Evolutionary conservation across 1,140 invertebrate genomes (phyloP).

Genomic region (Melanaphis sacchari): DNA sequence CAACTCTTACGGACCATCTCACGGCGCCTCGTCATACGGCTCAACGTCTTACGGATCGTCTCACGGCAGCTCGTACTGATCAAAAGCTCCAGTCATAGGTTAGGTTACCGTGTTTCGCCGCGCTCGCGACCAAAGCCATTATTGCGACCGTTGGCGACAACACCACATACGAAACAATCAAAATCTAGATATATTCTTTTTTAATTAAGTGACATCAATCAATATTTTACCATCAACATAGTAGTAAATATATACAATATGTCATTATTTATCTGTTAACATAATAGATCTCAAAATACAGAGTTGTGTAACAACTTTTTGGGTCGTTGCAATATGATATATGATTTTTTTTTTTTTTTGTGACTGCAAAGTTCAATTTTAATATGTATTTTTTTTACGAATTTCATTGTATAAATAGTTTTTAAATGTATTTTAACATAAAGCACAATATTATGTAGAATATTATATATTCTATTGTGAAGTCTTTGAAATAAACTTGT

Average conservation of each 20-base stretch:
- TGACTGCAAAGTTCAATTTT: constrained; percentile 4
- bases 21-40: not conserved
- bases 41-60: not conserved
- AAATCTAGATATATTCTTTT: constrained; percentile 29
- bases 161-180: not conserved
- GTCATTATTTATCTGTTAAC: constrained; percentile 18
- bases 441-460: not conserved
- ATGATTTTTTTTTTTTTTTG: not conserved
- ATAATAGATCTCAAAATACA: constrained; percentile 25
- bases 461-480: not conserved
- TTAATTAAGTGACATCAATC: not conserved
- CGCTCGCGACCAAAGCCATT: not conserved
- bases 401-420: constrained; percentile 21
- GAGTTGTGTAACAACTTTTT: constrained; percentile 28
- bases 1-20: no score
- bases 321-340: constrained; percentile 30
- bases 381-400: constrained; percentile 20
- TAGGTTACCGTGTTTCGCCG: not conserved
- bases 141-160: not conserved
- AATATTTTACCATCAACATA: not conserved
- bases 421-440: not conserved
- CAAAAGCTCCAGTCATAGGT: not conserved
- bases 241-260: not conserved
- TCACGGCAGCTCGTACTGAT: not conserved
- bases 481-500: constrained; percentile 7